Evolutionary conservation across 2,113 vertebrate genomes (phyloP).

Genomic region (Sphyrna mokarran): DNA sequence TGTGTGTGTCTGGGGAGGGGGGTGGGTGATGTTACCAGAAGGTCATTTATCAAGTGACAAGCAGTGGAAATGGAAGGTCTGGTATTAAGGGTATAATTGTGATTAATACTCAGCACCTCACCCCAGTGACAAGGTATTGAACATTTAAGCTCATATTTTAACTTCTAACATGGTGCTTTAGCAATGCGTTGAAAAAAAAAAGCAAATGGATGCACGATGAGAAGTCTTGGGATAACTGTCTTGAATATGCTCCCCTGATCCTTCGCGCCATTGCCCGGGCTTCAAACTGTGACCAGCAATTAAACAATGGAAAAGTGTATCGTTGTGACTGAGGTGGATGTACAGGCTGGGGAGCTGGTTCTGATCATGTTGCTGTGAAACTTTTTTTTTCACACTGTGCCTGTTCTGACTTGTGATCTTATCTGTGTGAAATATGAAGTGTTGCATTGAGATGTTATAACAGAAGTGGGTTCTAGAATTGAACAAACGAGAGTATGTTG

Average conservation of each 20-base stretch:
- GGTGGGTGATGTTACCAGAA: too few species aligned
- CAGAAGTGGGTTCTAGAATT: background rate
- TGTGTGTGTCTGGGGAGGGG: too few species aligned
- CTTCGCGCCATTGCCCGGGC: background rate
- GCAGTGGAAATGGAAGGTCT: background rate
- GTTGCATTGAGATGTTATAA: slow-evolving; percentile 6
- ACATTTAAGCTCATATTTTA: background rate
- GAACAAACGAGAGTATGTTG: background rate
- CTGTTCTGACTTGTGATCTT: slow-evolving; percentile 15
- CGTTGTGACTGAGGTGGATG: background rate
- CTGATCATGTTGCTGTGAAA: slow-evolving; percentile 10
- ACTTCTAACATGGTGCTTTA: too few species aligned
- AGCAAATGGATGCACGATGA: background rate
- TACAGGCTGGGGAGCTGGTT: background rate
- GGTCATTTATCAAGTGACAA: background rate
- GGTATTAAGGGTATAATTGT: background rate
- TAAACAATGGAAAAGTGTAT: background rate
- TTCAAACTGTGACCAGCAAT: background rate
- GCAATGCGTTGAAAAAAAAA: background rate
- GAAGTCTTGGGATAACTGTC: background rate
- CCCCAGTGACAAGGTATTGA: background rate
- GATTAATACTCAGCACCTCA: background rate
- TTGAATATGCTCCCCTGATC: background rate
- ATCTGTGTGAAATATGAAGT: slow-evolving; percentile 12
- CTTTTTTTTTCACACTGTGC: background rate